Evolutionary conservation across 2,113 vertebrate genomes (phyloP).

Genomic region (Ia io): DNA sequence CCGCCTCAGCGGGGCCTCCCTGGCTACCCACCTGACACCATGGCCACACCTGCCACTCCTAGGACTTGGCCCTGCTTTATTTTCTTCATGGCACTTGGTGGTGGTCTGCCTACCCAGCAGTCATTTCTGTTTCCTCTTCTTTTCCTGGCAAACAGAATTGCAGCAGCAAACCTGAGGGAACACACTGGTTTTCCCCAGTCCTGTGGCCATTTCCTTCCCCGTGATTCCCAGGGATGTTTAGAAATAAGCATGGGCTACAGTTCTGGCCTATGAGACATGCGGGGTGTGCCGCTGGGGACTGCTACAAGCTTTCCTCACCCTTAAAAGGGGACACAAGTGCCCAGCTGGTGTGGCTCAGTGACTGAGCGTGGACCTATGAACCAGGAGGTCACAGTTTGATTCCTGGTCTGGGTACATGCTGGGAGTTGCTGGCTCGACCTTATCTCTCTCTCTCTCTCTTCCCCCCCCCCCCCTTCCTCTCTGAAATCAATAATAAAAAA

Average conservation of each 20-base stretch:
- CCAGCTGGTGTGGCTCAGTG: too few species aligned
- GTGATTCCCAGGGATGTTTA: not conserved
- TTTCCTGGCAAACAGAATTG: not conserved
- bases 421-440: too few species aligned
- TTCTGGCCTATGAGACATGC: rapidly evolving
- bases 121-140: not conserved
- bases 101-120: not conserved
- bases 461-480: too few species aligned
- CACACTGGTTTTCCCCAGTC: not conserved
- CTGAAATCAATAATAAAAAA: too few species aligned
- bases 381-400: too few species aligned
- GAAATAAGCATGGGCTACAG: not conserved
- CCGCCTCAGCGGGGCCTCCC: not conserved
- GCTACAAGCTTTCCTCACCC: not conserved
- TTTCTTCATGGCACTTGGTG: not conserved
- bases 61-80: not conserved
- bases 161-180: not conserved
- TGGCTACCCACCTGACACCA: not conserved
- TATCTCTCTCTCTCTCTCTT: too few species aligned
- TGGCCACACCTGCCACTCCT: not conserved
- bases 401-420: too few species aligned
- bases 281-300: not conserved
- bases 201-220: not conserved
- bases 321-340: not conserved
- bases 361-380: too few species aligned